Evolutionary conservation across 2,888 invertebrate genomes (phyloP).

Genomic region (Ormyrus labotus): DNA sequence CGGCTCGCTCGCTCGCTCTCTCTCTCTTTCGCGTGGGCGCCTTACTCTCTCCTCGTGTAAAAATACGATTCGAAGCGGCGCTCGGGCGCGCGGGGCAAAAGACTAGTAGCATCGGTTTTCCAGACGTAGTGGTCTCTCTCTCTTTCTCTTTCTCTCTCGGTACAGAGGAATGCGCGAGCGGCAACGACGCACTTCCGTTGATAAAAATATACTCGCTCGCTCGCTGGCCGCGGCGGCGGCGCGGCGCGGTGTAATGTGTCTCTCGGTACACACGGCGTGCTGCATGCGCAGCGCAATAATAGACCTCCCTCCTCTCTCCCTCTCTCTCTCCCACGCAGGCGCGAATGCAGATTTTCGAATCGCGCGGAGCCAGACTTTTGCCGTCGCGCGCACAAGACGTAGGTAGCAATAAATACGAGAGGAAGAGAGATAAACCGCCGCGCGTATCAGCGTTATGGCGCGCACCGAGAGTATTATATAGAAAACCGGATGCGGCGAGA

Average conservation of each 20-base stretch:
- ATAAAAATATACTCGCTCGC: slow-evolving; percentile 71
- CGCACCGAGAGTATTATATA: not conserved
- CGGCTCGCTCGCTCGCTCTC: not conserved
- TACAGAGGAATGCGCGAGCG: slow-evolving; percentile 69
- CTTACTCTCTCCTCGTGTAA: slow-evolving; percentile 28
- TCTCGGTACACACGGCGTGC: slow-evolving; percentile 61
- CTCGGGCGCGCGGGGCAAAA: not conserved
- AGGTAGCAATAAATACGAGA: slow-evolving; percentile 29
- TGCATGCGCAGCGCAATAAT: slow-evolving; percentile 42
- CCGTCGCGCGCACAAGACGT: not conserved
- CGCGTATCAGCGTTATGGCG: slow-evolving; percentile 9
- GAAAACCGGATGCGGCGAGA: slow-evolving; percentile 35
- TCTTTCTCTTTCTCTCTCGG: slow-evolving; percentile 14
- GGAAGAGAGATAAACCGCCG: slow-evolving; percentile 32
- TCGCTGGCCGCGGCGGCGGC: not conserved
- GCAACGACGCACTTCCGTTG: slow-evolving; percentile 75
- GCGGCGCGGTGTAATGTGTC: slow-evolving; percentile 66
- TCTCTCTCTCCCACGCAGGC: slow-evolving; percentile 14
- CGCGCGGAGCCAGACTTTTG: not conserved
- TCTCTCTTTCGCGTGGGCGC: not conserved
- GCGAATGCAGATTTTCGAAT: slow-evolving; percentile 25
- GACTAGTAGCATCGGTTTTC: slow-evolving; percentile 61
- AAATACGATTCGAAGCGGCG: slow-evolving; percentile 42
- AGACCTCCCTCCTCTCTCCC: slow-evolving; percentile 7
- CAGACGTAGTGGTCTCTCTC: slow-evolving; percentile 56